phyloP scores from a whole-genome alignment of 2,888 invertebrate species.

The Xylocampa areola region DNA sequence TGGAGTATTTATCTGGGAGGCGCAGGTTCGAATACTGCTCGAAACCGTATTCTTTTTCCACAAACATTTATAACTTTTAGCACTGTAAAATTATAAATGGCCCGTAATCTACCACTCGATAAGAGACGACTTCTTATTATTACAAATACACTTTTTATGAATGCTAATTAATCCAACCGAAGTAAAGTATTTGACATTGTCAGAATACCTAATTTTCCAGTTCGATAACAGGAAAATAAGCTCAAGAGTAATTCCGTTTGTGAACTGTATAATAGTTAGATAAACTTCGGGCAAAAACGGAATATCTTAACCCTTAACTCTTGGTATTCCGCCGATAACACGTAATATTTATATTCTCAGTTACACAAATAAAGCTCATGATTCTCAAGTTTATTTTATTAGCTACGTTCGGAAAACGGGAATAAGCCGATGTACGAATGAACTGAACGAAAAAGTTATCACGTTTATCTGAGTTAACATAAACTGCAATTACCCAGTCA shows the following conservation, averaged over 20 bases:
- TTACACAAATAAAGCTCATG: slow-evolving; percentile 49
- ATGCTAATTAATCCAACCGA: slow-evolving; percentile 42
- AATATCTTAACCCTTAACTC: slow-evolving; percentile 27
- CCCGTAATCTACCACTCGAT: no score
- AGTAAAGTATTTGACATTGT: slow-evolving; percentile 42
- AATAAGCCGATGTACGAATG: slow-evolving; percentile 54
- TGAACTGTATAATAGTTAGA: slow-evolving; percentile 26
- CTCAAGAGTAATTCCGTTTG: slow-evolving; percentile 24
- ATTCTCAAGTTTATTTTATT: slow-evolving; percentile 58
- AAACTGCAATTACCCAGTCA: slow-evolving; percentile 84
- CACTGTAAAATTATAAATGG: no score
- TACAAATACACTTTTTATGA: slow-evolving; percentile 32
- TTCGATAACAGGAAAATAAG: slow-evolving; percentile 33
- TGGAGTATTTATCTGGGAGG: no score
- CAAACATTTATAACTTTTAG: no score
- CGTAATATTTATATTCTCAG: slow-evolving; percentile 38
- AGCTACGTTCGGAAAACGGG: slow-evolving; percentile 53
- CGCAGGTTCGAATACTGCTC: no score
- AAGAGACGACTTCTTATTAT: no score
- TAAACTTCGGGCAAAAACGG: slow-evolving; percentile 17
- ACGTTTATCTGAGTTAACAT: slow-evolving; percentile 81
- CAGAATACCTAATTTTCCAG: slow-evolving; percentile 45
- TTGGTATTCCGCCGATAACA: slow-evolving; percentile 28
- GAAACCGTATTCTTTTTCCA: no score
- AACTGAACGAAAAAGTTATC: slow-evolving; percentile 70